Evolutionary conservation across 2,888 invertebrate genomes (phyloP), one percentile per base, ranked within the genome.

Genomic region (Tipula lateralis): DNA sequence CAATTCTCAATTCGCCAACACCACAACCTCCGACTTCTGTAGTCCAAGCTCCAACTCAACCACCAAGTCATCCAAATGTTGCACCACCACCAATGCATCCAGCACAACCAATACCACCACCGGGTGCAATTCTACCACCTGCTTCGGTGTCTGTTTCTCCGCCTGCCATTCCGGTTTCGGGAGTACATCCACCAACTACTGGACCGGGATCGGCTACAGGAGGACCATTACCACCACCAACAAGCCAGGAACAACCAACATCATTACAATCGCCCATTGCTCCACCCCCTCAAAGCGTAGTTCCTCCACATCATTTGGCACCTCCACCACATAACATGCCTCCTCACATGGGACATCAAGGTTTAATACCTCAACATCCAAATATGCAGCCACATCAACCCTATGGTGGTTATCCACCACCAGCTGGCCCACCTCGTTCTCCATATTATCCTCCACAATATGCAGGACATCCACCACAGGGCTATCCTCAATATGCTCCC

Each of bases 11-110:
- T 30, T 32, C 82, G 2, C 82, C 82, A 16, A 91, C 0, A 93
- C 93, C 0, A 94, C 91, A 82, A 92, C 90, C 34, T 91, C 88
- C 2, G 93, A 92, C 84, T 93, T 93, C 85, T 93, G 88, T 80
- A 94, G 88, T 7, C 9, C 85, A 85, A 29, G 66, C 0, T 29
- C 44, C 24, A 39, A 24, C 9, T 5, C 83, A 83, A 83, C 80
- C 29, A 83, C 84, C 84, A 19, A 19, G 19, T 19, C 84, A 85
- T 82, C 85, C 36, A 34, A 86, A 24, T 12, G 12, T n/a, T 29
- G 30, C 30, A 82, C 30, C 30, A 24, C 24, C 82, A 19, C 34
- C 30, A 34, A 83, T 36, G 7, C 83, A 83, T 4, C 12, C 6
- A 36, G 66, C 66, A 32, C 85, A 36, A 36, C 16, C 39, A 24